These are phyloP conservation scores for Chaetops frenatus DNA, from an alignment of 2,113 vertebrate species.

Conservation along the genomic window DNA sequence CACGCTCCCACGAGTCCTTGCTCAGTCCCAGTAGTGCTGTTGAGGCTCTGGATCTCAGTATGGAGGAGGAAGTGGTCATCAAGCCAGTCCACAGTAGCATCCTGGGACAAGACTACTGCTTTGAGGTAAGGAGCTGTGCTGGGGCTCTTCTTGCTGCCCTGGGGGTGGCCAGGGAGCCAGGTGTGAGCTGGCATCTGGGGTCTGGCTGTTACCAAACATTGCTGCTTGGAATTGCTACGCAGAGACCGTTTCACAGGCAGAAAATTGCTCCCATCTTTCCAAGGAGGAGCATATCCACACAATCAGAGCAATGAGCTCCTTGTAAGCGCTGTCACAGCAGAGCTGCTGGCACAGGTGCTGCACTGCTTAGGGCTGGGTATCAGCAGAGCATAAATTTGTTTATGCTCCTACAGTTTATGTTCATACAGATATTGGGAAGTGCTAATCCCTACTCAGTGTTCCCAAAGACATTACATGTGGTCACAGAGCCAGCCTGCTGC, in stretches of 20 bases:
- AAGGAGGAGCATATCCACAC: background rate
- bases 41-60: constrained; percentile 97
- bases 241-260: background rate
- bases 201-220: background rate
- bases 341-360: background rate
- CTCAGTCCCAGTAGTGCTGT: constrained; percentile 96
- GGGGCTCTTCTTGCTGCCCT: accelerated
- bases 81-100: constrained; percentile 98
- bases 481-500: background rate
- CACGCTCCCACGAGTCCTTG: constrained; percentile 97
- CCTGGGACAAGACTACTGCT: constrained; percentile 96
- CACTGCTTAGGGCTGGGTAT: background rate
- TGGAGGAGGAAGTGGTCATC: constrained; percentile 98
- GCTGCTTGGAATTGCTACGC: background rate
- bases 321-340: background rate
- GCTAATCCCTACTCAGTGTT: background rate
- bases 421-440: background rate
- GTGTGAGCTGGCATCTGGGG: background rate
- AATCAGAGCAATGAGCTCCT: background rate
- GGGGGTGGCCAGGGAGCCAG: background rate
- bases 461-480: background rate
- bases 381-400: background rate
- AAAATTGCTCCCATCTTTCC: background rate
- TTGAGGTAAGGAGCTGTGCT: constrained; percentile 79
- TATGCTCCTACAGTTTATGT: background rate